Evolutionary conservation across 64 coral and sea anemone genomes (phyloP).

Genomic region (Montipora foliosa): DNA sequence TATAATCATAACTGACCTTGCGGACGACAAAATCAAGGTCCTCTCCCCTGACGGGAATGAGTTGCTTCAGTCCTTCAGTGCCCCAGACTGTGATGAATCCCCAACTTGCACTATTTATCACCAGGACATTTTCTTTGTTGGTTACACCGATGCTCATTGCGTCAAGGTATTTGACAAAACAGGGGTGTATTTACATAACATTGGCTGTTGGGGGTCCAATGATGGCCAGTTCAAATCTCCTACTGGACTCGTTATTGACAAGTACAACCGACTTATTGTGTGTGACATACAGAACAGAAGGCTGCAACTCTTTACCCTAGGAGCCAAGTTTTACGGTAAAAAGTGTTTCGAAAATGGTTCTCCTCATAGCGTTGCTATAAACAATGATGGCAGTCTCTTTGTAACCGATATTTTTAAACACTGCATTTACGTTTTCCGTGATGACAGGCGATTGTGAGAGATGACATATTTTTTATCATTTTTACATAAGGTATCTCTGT

Average conservation of each 20-base stretch:
- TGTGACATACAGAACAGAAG: background rate
- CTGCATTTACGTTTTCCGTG: no score
- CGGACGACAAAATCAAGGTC: background rate
- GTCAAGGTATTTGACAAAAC: constrained; percentile 6
- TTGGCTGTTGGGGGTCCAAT: background rate
- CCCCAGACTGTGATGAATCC: background rate
- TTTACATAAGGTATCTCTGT: no score
- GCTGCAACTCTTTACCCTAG: background rate
- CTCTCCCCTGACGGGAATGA: background rate
- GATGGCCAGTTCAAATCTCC: background rate
- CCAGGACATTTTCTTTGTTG: background rate
- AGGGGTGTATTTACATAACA: background rate
- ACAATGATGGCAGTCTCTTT: no score
- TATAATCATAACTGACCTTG: background rate
- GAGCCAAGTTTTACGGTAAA: no score
- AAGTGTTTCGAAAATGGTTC: no score
- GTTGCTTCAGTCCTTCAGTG: background rate
- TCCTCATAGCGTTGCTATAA: no score
- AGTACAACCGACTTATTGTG: background rate
- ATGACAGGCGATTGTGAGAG: no score
- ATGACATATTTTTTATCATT: no score
- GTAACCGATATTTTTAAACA: no score
- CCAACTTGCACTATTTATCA: background rate
- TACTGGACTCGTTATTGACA: background rate
- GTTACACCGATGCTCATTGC: background rate